Percentiles rank a stretch among this genome's conserved stretches.
Evolutionary conservation across 1,140 invertebrate genomes (phyloP).

Genomic region (Ceratitis capitata): DNA sequence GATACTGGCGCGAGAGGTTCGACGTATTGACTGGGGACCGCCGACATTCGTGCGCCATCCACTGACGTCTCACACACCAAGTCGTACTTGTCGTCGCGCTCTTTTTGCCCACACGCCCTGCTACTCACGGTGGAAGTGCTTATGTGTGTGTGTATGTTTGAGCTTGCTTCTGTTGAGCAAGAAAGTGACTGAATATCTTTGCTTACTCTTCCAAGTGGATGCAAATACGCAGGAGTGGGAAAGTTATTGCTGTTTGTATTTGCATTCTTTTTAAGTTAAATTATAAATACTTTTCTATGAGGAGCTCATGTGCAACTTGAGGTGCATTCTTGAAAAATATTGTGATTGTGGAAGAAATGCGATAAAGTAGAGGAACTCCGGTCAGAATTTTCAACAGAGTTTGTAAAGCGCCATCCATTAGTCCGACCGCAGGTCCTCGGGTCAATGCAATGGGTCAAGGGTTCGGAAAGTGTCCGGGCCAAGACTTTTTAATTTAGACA

Average conservation of each 20-base stretch:
- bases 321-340: too few species aligned
- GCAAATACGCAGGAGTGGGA: background rate
- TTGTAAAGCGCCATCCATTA: too few species aligned
- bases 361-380: too few species aligned
- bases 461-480: too few species aligned
- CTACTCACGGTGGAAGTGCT: background rate
- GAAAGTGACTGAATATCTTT: background rate
- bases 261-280: background rate
- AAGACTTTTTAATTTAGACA: too few species aligned
- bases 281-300: background rate
- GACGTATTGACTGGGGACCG: background rate
- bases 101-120: background rate
- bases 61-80: too few species aligned
- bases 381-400: too few species aligned
- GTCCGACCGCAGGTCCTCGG: too few species aligned
- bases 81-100: background rate
- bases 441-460: too few species aligned
- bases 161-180: background rate
- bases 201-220: background rate
- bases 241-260: background rate
- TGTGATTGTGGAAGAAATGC: too few species aligned
- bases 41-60: background rate
- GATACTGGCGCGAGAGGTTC: background rate
- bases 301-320: background rate
- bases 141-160: background rate